Percentiles rank a stretch among this genome's conserved stretches.
phyloP scores from a whole-genome alignment of 92 coral and sea anemone genomes.

The Paramuricea clavata region DNA sequence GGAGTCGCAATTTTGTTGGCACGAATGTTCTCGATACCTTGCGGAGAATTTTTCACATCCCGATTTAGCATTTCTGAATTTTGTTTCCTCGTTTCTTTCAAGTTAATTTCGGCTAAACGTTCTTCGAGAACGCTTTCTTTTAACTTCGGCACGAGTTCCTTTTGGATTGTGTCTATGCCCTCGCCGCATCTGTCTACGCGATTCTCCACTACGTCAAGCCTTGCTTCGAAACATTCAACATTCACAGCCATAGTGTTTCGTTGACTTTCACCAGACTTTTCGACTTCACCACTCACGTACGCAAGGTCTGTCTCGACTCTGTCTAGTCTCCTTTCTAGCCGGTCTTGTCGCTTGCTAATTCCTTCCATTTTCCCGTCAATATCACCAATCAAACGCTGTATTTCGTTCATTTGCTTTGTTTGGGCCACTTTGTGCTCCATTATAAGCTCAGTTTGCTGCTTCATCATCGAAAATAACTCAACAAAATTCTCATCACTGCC shows the following conservation, averaged over 20 bases:
- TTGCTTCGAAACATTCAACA: constrained; percentile 34
- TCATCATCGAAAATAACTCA: background rate
- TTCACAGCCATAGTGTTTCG: constrained; percentile 1
- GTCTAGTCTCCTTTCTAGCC: background rate
- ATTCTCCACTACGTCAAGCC: constrained; percentile 21
- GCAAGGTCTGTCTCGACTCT: background rate
- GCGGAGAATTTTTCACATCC: too few species aligned
- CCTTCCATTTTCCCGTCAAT: background rate
- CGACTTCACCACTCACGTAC: background rate
- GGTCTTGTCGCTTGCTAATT: constrained; percentile 19
- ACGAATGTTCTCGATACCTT: background rate
- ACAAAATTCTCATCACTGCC: background rate
- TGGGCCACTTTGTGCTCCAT: background rate
- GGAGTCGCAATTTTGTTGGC: background rate
- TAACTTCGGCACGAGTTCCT: constrained; percentile 34
- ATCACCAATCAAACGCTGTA: background rate
- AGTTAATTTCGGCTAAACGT: background rate
- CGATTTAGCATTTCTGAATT: background rate
- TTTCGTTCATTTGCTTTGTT: constrained; percentile 10
- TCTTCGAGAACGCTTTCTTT: constrained; percentile 7
- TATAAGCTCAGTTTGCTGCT: constrained; percentile 3
- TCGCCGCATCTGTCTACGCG: constrained; percentile 10
- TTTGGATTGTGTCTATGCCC: background rate
- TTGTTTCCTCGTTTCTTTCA: background rate
- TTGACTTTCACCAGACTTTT: background rate